Evolutionary conservation across 2,797 vertebrate species (phyloP).

Genomic region (Triplophysa bombifrons): DNA sequence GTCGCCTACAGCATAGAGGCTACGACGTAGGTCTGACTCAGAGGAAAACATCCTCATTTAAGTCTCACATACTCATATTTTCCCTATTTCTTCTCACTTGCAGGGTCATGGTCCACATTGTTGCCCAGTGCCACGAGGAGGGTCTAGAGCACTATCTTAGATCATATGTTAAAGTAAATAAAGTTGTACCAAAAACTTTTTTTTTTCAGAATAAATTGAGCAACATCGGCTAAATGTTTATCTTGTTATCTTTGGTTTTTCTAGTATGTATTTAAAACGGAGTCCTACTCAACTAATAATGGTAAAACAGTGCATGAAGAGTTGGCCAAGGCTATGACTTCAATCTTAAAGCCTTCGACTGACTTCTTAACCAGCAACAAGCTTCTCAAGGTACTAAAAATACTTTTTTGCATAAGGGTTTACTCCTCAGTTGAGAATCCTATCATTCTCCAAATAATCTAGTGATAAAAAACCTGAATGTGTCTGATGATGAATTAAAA

Average conservation of each 20-base stretch:
- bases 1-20: too few species aligned
- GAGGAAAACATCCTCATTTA: too few species aligned
- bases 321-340: conserved; percentile 94
- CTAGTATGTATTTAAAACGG: conserved; percentile 94
- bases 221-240: background rate
- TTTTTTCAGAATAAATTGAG: background rate
- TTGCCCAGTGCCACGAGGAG: conserved; percentile 97
- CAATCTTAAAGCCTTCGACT: conserved; percentile 95
- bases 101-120: conserved; percentile 97
- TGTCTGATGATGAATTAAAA: too few species aligned
- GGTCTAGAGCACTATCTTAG: conserved; percentile 93
- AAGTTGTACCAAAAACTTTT: too few species aligned
- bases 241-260: background rate
- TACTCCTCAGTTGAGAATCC: background rate
- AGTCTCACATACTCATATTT: background rate
- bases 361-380: conserved; percentile 98
- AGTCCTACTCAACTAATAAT: conserved; percentile 80
- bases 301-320: conserved; percentile 92
- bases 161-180: conserved; percentile 93
- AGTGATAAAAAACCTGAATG: too few species aligned
- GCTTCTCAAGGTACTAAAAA: conserved; percentile 87
- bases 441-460: too few species aligned
- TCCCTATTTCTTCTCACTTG: conserved; percentile 16
- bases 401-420: background rate
- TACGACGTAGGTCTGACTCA: too few species aligned